phyloP scores from a whole-genome alignment of 2,113 vertebrate genomes.

The Butorides virescens region DNA sequence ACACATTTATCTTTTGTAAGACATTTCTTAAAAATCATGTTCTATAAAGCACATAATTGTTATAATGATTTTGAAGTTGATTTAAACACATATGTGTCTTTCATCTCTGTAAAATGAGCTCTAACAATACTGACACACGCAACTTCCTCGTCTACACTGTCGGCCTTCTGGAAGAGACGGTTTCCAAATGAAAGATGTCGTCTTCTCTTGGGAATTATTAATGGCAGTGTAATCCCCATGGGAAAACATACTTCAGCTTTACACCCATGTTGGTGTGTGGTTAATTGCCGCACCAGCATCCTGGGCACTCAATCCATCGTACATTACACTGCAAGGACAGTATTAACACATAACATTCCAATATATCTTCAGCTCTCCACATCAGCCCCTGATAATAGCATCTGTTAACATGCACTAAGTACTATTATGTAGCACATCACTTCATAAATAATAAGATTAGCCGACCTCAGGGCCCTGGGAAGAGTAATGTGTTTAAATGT shows the following conservation, averaged over 20 bases:
- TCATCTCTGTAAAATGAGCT: background rate
- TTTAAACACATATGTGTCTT: background rate
- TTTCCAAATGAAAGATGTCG: slow-evolving; percentile 40
- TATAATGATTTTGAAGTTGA: background rate
- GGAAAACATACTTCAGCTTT: slow-evolving; percentile 84
- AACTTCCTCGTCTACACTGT: background rate
- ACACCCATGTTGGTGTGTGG: slow-evolving; percentile 83
- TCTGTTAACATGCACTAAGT: slow-evolving; percentile 99
- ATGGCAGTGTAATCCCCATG: slow-evolving; percentile 63
- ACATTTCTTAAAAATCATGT: fast-evolving
- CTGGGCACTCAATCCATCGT: slow-evolving; percentile 84
- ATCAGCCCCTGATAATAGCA: slow-evolving; percentile 97
- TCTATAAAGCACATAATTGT: background rate
- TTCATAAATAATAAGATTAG: slow-evolving; percentile 99
- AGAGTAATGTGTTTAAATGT: slow-evolving; percentile 98
- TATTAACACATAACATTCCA: slow-evolving; percentile 91
- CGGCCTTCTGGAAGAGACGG: background rate
- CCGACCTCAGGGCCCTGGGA: slow-evolving; percentile 91
- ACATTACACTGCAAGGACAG: slow-evolving; percentile 85
- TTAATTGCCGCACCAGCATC: slow-evolving; percentile 89
- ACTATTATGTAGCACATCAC: slow-evolving; percentile 99
- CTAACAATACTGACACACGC: background rate
- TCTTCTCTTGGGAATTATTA: slow-evolving; percentile 80
- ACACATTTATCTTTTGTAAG: background rate
- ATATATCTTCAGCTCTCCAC: slow-evolving; percentile 95